Evolutionary conservation across 2,888 invertebrate species (phyloP).

Genomic region (Phymatocera aterrima): DNA sequence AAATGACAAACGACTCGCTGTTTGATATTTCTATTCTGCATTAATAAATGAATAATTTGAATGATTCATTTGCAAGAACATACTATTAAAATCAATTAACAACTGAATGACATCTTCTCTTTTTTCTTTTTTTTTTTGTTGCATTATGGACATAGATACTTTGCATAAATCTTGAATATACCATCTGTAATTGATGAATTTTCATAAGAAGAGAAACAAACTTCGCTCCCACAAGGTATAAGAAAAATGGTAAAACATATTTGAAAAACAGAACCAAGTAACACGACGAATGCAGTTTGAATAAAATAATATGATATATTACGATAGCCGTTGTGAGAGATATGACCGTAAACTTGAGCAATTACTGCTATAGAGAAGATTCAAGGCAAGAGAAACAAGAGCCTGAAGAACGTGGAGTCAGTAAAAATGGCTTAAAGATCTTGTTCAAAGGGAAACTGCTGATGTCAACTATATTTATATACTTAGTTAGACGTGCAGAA

Average conservation of each 20-base stretch:
- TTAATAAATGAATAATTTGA: neutral
- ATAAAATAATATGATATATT: neutral
- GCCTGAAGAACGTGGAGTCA: neutral
- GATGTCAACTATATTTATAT: conserved; percentile 16
- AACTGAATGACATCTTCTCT: neutral
- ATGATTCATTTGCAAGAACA: neutral
- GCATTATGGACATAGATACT: neutral
- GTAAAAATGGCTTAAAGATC: neutral
- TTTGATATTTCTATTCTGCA: neutral
- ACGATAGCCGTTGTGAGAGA: neutral
- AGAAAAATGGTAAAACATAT: no score
- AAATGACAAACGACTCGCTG: neutral
- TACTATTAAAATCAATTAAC: neutral
- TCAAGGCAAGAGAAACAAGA: conserved; percentile 8
- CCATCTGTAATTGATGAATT: neutral
- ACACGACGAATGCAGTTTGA: neutral
- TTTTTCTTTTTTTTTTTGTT: no score
- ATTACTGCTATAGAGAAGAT: neutral
- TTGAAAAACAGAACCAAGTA: neutral
- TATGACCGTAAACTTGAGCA: conserved; percentile 37
- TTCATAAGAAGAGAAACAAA: neutral
- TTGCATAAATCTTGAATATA: neutral
- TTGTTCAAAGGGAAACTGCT: neutral
- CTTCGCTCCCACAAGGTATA: neutral
- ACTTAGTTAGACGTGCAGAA: neutral